These are phyloP conservation scores for Nezara viridula DNA, from an alignment of 2,888 invertebrate genomes.

Conservation along the genomic window DNA sequence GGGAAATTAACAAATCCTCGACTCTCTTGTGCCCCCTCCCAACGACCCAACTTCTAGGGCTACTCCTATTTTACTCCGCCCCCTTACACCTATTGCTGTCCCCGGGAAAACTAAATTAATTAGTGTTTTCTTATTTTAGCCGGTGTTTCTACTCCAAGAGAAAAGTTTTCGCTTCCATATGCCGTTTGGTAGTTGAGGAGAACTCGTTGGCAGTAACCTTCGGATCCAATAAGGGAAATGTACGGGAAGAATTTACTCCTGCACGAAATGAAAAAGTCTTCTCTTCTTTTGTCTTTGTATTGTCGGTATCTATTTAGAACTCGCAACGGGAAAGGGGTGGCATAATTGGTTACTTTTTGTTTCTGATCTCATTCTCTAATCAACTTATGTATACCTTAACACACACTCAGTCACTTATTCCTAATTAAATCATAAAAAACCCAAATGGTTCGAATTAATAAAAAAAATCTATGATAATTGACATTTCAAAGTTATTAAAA, in stretches of 20 bases:
- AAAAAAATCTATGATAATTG: too few relatives aligned
- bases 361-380: not conserved
- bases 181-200: conserved; percentile 2
- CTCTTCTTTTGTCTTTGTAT: conserved; percentile 22
- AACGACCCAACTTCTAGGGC: conserved; percentile 49
- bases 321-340: not conserved
- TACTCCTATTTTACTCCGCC: conserved; percentile 35
- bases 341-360: not conserved
- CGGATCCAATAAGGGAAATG: conserved; percentile 48
- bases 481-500: too few relatives aligned
- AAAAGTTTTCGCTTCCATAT: conserved; percentile 37
- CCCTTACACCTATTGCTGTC: conserved; percentile 48
- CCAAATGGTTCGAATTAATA: too few relatives aligned
- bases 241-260: conserved; percentile 44
- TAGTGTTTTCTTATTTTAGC: conserved; percentile 47
- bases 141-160: conserved; percentile 32
- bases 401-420: too few relatives aligned
- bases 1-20: conserved; percentile 59
- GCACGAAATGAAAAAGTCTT: conserved; percentile 32
- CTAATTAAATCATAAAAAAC: too few relatives aligned
- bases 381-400: not conserved
- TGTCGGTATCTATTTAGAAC: not conserved
- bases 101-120: conserved; percentile 42
- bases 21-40: conserved; percentile 32
- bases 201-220: conserved; percentile 28